phyloP scores from a whole-genome alignment of 2,888 invertebrate genomes.

The Tetranychus piercei region DNA sequence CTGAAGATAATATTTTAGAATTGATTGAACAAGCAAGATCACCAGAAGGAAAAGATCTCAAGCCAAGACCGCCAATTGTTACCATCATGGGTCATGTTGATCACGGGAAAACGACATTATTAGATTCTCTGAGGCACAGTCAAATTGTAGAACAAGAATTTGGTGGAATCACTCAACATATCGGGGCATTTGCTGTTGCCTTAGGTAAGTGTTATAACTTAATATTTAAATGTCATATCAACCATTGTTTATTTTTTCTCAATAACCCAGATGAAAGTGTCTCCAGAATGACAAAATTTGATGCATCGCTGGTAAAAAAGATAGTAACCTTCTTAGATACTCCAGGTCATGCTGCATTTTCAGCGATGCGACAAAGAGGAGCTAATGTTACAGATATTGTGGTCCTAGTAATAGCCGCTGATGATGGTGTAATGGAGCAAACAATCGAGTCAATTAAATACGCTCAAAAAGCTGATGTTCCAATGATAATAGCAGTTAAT shows the following conservation, averaged over 20 bases:
- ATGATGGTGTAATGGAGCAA: constrained; percentile 97
- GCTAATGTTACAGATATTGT: constrained; percentile 86
- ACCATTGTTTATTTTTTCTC: background rate
- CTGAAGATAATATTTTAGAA: background rate
- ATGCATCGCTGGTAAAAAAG: constrained; percentile 3
- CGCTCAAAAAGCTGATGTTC: constrained; percentile 66
- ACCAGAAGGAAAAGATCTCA: constrained; percentile 36
- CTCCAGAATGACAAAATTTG: background rate
- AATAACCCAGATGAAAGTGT: background rate
- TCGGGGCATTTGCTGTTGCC: constrained; percentile 60
- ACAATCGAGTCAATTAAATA: constrained; percentile 74
- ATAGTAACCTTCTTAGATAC: constrained; percentile 86
- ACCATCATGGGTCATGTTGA: constrained; percentile 99
- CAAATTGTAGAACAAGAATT: constrained; percentile 76
- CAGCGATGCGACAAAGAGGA: constrained; percentile 80
- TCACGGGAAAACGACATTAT: constrained; percentile 92
- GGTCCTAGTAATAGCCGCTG: constrained; percentile 87
- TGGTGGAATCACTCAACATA: constrained; percentile 97
- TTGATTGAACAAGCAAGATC: constrained; percentile 3
- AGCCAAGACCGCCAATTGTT: constrained; percentile 70
- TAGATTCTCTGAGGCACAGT: constrained; percentile 68
- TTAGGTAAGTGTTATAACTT: constrained; percentile 1
- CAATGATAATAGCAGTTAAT: constrained; percentile 89
- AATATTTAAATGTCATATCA: background rate
- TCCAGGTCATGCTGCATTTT: constrained; percentile 95